Percentiles rank a stretch among this genome's conserved stretches.
Conservation (phyloP, 2,797 vertebrate genomes). For the Pelochelys cantorii region DNA sequence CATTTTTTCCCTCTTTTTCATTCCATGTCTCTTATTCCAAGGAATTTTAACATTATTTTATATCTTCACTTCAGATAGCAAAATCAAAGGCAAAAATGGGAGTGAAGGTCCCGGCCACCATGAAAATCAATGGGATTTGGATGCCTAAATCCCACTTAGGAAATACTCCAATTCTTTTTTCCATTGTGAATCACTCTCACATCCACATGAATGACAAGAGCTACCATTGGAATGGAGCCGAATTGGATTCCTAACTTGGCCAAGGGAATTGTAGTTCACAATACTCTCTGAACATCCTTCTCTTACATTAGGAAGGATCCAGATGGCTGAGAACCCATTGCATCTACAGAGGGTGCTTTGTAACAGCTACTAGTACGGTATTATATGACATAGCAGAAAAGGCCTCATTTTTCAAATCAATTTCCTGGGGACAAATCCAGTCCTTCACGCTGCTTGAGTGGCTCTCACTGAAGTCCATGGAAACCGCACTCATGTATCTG, state of each 20-base stretch:
- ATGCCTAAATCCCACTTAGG: neutral
- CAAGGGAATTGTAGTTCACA: neutral
- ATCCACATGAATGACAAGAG: neutral
- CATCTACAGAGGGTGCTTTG: neutral
- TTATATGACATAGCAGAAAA: neutral
- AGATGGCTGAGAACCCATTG: neutral
- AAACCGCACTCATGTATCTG: neutral
- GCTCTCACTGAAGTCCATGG: neutral
- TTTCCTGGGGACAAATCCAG: neutral
- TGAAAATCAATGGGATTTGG: neutral
- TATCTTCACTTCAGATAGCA: neutral
- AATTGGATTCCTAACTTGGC: neutral
- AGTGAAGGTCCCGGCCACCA: neutral
- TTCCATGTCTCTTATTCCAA: neutral
- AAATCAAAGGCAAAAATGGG: neutral
- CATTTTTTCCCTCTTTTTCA: neutral
- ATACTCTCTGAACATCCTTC: neutral
- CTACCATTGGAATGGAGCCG: neutral
- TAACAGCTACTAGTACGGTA: neutral
- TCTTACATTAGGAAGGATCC: neutral
- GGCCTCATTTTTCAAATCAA: neutral
- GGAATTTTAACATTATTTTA: neutral
- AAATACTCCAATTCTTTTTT: neutral
- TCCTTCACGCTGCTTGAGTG: neutral
- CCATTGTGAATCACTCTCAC: neutral